Percentiles rank a stretch among this genome's conserved stretches.
phyloP scores from a whole-genome alignment of 2,888 invertebrate genomes.

The Lordiphosa fenestrarum region DNA sequence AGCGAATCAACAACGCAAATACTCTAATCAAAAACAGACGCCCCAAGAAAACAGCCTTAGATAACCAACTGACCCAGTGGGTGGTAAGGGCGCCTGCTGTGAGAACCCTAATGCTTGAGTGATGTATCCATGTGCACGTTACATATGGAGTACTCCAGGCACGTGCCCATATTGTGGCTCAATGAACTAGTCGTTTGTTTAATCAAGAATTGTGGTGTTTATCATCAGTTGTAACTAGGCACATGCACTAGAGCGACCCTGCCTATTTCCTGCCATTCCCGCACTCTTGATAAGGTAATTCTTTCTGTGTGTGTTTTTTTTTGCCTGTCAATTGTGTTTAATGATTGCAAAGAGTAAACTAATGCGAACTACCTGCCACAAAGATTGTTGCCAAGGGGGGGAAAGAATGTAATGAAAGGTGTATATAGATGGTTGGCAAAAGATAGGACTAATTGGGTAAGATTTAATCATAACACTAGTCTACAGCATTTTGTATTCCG shows the following conservation, averaged over 20 bases:
- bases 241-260: constrained; percentile 5
- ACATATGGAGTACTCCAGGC: not conserved
- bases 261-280: constrained; percentile 21
- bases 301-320: not conserved
- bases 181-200: constrained; percentile 10
- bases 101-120: not conserved
- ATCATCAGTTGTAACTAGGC: constrained; percentile 28
- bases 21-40: constrained; percentile 25
- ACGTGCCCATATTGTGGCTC: constrained; percentile 5
- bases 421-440: too few relatives aligned
- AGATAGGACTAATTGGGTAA: too few relatives aligned
- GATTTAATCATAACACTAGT: too few relatives aligned
- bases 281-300: constrained; percentile 13
- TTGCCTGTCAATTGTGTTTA: not conserved
- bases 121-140: not conserved
- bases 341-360: not conserved
- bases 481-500: too few relatives aligned
- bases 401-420: too few relatives aligned
- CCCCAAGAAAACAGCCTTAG: constrained; percentile 18
- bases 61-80: constrained; percentile 22
- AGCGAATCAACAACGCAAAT: constrained; percentile 35
- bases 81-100: not conserved
- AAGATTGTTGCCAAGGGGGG: too few relatives aligned
- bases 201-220: too few relatives aligned
- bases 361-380: too few relatives aligned